A percentile compares a stretch with the other conserved stretches of the same genome.
Conservation (phyloP, 2,888 invertebrate genomes). For the Dorcus hopei region DNA sequence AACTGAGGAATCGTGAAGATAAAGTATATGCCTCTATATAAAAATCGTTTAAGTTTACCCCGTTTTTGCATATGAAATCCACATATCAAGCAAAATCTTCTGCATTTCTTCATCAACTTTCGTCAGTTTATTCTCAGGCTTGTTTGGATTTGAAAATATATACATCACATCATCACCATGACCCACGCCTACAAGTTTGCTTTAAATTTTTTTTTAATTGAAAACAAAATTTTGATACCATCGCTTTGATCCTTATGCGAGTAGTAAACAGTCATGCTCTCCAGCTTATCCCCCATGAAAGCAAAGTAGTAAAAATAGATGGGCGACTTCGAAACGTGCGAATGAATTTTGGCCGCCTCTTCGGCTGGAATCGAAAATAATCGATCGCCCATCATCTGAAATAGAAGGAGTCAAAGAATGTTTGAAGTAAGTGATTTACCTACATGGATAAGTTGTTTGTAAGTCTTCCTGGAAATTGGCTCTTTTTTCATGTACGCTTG, state of each 20-base stretch:
- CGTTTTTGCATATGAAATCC: constrained; percentile 1
- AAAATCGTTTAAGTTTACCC: neutral
- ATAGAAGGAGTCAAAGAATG: neutral
- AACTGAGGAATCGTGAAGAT: too few species aligned
- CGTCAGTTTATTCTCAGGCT: neutral
- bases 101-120: constrained; percentile 9
- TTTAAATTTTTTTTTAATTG: too few species aligned
- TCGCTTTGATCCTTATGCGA: constrained; percentile 6
- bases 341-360: constrained; percentile 56
- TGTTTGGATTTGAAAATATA: constrained; percentile 8
- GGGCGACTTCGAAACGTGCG: constrained; percentile 53
- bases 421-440: neutral
- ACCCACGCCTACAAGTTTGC: neutral
- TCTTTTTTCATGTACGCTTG: constrained; percentile 56
- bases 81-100: constrained; percentile 9
- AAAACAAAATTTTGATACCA: neutral
- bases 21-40: too few species aligned
- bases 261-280: constrained; percentile 8
- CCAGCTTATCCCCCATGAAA: constrained; percentile 5
- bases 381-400: constrained; percentile 60
- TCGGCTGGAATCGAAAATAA: constrained; percentile 58
- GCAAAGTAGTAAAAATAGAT: constrained; percentile 53
- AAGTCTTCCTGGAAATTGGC: constrained; percentile 41
- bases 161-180: constrained; percentile 15
- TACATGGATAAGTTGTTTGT: constrained; percentile 25